Evolutionary conservation across 2,888 invertebrate species (phyloP).

Genomic region (Campoplex capitator): DNA sequence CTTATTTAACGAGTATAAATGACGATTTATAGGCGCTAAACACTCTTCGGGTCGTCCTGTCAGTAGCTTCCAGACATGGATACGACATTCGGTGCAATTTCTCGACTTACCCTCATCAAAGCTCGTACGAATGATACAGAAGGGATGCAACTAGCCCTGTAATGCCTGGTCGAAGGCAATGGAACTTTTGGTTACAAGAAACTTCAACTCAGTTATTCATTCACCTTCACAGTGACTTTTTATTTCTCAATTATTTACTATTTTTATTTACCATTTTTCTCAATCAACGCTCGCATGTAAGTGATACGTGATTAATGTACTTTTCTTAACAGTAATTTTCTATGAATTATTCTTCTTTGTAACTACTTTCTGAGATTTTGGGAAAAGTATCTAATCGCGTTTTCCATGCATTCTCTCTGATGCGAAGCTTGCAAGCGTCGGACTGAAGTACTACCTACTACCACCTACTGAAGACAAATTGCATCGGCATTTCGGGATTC

Average conservation of each 20-base stretch:
- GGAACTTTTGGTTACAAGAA: background rate
- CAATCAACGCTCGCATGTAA: background rate
- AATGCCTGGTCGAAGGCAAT: background rate
- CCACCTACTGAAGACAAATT: background rate
- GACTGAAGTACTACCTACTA: constrained; percentile 2
- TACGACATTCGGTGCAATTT: constrained; percentile 23
- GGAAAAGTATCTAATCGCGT: background rate
- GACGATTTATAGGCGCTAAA: constrained; percentile 66
- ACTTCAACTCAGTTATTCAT: background rate
- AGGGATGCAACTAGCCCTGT: background rate
- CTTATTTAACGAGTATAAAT: constrained; percentile 53
- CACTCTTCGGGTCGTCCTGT: constrained; percentile 34
- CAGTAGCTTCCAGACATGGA: constrained; percentile 37
- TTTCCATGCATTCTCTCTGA: background rate
- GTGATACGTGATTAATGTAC: background rate
- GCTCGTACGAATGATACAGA: constrained; percentile 65
- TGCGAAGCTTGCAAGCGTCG: constrained; percentile 46
- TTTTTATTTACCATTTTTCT: background rate
- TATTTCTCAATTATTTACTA: background rate
- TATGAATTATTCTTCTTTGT: background rate
- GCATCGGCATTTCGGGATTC: background rate
- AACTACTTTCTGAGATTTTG: background rate
- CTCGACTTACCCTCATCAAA: constrained; percentile 54
- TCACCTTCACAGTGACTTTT: background rate
- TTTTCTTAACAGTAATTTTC: background rate